Percentiles rank a stretch among this genome's conserved stretches.
Evolutionary conservation across 2,797 vertebrate species (phyloP).

Genomic region (Clarias platycephalus): DNA sequence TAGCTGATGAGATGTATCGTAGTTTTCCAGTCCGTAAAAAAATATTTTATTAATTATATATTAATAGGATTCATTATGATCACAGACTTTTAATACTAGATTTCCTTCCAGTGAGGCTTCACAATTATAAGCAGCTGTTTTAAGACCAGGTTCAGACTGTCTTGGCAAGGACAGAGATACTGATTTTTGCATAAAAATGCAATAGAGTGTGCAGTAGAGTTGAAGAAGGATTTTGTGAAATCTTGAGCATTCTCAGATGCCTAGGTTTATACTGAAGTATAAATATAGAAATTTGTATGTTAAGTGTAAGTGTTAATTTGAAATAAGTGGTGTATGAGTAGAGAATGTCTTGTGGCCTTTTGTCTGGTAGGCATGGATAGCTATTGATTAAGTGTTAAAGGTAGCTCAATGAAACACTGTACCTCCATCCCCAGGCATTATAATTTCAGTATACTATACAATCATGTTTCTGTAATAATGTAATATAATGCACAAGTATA

Average conservation of each 20-base stretch:
- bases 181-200: not conserved
- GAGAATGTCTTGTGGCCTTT: not conserved
- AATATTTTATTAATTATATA: constrained; percentile 12
- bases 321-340: not conserved
- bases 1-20: not conserved
- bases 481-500: not conserved
- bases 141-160: constrained; percentile 1
- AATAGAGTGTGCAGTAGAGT: not conserved
- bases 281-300: not conserved
- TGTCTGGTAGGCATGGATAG: not conserved
- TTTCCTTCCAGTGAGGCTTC: not conserved
- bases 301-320: not conserved
- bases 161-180: not conserved
- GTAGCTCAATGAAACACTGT: not conserved
- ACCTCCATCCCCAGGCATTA: not conserved
- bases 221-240: not conserved
- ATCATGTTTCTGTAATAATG: not conserved
- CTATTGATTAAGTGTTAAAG: not conserved
- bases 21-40: not conserved
- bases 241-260: not conserved
- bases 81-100: not conserved
- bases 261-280: not conserved
- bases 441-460: not conserved
- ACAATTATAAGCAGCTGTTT: constrained; percentile 8
- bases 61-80: constrained; percentile 5